Evolutionary conservation across 2,113 vertebrate species (phyloP).

Genomic region (Lota lota): DNA sequence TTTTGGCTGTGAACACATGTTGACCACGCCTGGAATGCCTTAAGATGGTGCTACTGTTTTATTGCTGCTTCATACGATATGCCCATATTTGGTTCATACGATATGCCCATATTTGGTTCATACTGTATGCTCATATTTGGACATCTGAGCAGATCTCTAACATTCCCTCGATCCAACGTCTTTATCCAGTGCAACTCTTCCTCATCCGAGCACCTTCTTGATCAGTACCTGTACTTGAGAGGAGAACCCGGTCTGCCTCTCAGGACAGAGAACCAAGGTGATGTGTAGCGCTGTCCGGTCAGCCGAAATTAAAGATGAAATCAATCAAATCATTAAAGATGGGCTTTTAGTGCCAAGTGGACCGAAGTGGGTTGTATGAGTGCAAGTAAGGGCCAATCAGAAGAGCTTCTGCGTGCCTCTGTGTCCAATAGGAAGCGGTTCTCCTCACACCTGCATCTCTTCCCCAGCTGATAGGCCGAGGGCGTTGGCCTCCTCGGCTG

Average conservation of each 20-base stretch:
- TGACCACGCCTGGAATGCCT: constrained; percentile 3
- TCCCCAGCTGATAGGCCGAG: constrained; percentile 87
- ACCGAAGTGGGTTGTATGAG: constrained; percentile 20
- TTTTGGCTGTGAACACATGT: no score
- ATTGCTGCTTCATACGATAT: neutral
- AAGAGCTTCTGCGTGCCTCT: constrained; percentile 33
- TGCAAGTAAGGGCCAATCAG: constrained; percentile 57
- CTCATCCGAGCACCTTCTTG: constrained; percentile 10
- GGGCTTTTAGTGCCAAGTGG: neutral
- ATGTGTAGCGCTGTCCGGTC: neutral
- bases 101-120: constrained; percentile 46
- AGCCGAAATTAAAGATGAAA: no score
- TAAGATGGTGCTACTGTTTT: constrained; percentile 45
- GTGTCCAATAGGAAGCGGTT: constrained; percentile 18
- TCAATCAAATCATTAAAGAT: no score
- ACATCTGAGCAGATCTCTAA: no score
- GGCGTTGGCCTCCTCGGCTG: constrained; percentile 91
- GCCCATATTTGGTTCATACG: constrained; percentile 29
- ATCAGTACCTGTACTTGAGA: constrained; percentile 11
- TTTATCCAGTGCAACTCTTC: constrained; percentile 4
- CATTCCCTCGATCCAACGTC: no score
- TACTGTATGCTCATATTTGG: constrained; percentile 23
- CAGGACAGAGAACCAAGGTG: constrained; percentile 9
- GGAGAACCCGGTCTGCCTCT: constrained; percentile 17
- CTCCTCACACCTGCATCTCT: constrained; percentile 90